A percentile compares a stretch with the other conserved stretches of the same genome.
Conservation (phyloP, 2,797 vertebrate genomes). For the Lepidocolaptes lacrymiger region DNA sequence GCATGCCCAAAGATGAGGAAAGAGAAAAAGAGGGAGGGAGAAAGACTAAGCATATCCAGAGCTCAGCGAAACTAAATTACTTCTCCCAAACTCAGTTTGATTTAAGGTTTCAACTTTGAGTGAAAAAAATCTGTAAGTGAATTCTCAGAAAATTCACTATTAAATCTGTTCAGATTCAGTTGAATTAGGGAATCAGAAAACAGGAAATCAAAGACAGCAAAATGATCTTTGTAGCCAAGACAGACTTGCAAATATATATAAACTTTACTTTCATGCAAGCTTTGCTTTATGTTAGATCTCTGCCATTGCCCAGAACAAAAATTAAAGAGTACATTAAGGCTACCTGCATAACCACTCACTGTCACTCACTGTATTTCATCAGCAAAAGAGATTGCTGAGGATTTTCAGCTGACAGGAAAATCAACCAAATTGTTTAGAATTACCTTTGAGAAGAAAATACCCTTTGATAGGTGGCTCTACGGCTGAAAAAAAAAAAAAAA, state of each 20-base stretch:
- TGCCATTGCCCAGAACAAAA: not conserved
- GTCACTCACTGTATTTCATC: not conserved
- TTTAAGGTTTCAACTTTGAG: not conserved
- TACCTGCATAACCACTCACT: not conserved
- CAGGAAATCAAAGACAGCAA: not conserved
- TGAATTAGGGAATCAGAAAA: not conserved
- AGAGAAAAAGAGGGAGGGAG: not conserved
- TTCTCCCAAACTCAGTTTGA: not conserved
- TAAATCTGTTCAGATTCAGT: not conserved
- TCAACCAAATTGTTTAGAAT: not conserved
- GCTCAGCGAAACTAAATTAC: slow-evolving; percentile 17
- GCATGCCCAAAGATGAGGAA: not conserved
- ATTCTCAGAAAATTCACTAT: not conserved
- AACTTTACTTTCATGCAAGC: not conserved
- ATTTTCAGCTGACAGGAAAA: not conserved
- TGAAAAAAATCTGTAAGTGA: not conserved
- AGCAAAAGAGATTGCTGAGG: not conserved
- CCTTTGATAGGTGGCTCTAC: not conserved
- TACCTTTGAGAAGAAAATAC: not conserved
- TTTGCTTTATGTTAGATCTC: not conserved
- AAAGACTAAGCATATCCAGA: not conserved
- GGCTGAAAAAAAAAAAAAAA: not conserved
- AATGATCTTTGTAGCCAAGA: not conserved
- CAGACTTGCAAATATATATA: not conserved
- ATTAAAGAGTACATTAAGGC: not conserved